Base-by-base conservation (phyloP, 2,888 invertebrate genomes). In the Doris montereyensis region DNA sequence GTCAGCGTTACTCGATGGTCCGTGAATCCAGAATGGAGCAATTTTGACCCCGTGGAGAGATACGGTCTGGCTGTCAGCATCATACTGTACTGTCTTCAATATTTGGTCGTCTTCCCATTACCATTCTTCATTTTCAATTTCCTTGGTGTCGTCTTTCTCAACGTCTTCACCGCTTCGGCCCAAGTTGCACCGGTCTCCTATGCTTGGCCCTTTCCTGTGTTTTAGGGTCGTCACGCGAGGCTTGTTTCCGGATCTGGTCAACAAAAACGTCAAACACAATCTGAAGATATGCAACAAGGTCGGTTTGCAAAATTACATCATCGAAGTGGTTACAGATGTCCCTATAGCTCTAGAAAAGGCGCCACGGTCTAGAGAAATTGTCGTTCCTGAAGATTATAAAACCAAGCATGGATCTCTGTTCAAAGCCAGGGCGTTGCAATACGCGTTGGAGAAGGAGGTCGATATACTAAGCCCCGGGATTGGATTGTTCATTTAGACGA, bases 401-500 rank as follows among this genome's bases (percentile, higher is more conserved):
- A 77, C 86, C 81, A 68, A 85, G 85, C 41, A 82, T 83, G 80
- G 83, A 85, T 30, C 77, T 84, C 68, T 88, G 84, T 80, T 83
- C 83, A 88, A 88, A 80, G 88, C 88, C 0, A 78, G 88, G 24
- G 88, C 88, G 10, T 81, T 88, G n/a, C 87, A 88, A 71, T 88
- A 87, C 72, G 87, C 86, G 78, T 81, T 88, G 3, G 81, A 81
- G 34, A 72, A 76, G 10, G 74, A 60, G 24, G 80, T 88, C 0
- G 85, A 87, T 74, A 83, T 86, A 30, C 76, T 89, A 21, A 83
- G 84, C 0, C 85, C 88, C 30, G 85, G 86, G 89, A 89, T 79
- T 89, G 88, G 88, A 87, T 89, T 28, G 86, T 89, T 1, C 89
- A 89, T 80, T 79, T 89, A 32, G 89, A 89, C 77, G 89, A 89